Conservation (phyloP, 2,113 vertebrate species). For the Motacilla alba region DNA sequence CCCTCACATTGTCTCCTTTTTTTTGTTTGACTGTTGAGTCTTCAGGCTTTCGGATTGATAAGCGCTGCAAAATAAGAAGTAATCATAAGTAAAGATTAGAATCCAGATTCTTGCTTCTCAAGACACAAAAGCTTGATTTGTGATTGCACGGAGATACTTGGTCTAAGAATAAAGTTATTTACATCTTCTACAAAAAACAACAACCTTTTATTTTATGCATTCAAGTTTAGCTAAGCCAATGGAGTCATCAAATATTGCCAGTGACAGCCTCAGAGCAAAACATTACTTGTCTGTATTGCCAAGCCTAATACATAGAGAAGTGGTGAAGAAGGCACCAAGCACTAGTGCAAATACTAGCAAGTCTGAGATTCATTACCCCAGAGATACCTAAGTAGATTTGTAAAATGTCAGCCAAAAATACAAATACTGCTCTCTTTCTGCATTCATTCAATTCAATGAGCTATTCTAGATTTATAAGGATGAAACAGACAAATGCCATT, state of each 20-base stretch:
- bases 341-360: neutral
- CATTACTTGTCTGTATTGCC: neutral
- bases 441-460: neutral
- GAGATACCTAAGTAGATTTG: neutral
- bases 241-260: neutral
- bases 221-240: neutral
- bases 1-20: conserved; percentile 86
- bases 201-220: neutral
- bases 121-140: neutral
- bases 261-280: neutral
- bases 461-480: neutral
- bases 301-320: neutral
- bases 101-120: neutral
- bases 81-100: neutral
- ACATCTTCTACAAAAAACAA: fast-evolving
- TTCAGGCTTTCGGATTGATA: conserved; percentile 82
- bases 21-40: conserved; percentile 77
- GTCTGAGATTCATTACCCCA: neutral
- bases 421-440: neutral
- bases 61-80: conserved; percentile 76
- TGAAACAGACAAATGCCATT: neutral
- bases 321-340: neutral
- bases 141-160: neutral
- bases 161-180: neutral
- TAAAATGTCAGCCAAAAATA: neutral